These are phyloP conservation scores for Ormyrus pomaceus DNA, from an alignment of 2,888 invertebrate genomes.

Conservation along the genomic window DNA sequence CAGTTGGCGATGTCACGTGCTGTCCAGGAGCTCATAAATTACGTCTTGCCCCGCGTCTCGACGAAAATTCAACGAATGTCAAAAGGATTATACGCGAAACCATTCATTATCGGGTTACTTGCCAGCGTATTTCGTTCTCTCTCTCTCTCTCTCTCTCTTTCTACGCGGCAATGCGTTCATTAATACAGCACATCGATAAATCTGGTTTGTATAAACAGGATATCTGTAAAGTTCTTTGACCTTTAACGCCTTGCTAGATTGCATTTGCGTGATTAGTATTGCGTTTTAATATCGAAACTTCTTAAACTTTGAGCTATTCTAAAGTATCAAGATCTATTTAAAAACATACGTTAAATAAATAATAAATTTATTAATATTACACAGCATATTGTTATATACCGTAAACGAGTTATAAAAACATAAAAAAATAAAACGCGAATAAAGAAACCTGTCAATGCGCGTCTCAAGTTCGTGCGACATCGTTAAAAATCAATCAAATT, in stretches of 20 bases:
- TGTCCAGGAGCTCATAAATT: constrained; percentile 50
- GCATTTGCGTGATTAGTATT: constrained; percentile 12
- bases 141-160: background rate
- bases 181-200: constrained; percentile 30
- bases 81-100: constrained; percentile 50
- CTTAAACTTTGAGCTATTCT: no score
- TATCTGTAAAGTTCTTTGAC: constrained; percentile 32
- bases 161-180: constrained; percentile 10
- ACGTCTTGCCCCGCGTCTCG: constrained; percentile 21
- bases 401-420: no score
- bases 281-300: background rate
- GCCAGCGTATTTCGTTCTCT: background rate
- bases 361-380: no score
- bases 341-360: no score
- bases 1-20: constrained; percentile 49
- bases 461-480: no score
- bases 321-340: no score
- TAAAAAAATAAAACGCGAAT: no score
- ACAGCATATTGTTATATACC: no score
- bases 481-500: no score
- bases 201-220: constrained; percentile 15
- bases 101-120: constrained; percentile 46
- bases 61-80: constrained; percentile 52
- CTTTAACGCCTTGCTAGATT: background rate
- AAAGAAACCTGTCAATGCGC: no score